Percentiles rank a stretch among this genome's conserved stretches.
Conservation (phyloP, 2,797 vertebrate species). For the Heliangelus exortis region DNA sequence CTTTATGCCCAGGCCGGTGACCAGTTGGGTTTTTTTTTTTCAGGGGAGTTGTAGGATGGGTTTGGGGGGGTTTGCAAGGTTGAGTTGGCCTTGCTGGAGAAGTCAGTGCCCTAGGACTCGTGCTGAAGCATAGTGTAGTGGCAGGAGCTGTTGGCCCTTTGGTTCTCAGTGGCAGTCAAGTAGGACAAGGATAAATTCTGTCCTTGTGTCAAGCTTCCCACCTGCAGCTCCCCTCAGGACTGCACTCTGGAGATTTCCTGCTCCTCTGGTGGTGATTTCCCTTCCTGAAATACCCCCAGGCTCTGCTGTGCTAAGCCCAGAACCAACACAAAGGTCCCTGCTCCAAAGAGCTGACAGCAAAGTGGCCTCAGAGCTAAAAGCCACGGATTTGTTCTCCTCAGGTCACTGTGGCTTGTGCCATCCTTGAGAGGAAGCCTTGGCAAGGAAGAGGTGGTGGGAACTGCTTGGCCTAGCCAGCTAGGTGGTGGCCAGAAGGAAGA, state of each 20-base stretch:
- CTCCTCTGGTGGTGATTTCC: background rate
- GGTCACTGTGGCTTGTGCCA: background rate
- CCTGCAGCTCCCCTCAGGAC: background rate
- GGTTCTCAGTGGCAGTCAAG: background rate
- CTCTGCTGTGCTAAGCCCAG: background rate
- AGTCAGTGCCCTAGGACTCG: background rate
- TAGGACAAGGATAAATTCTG: background rate
- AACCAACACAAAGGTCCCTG: background rate
- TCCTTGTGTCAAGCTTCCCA: background rate
- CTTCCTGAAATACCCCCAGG: background rate
- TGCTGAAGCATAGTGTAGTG: conserved; percentile 34
- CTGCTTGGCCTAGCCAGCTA: conserved; percentile 3
- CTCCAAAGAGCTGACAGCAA: conserved; percentile 8
- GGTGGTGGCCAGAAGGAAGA: background rate
- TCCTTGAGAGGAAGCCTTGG: background rate
- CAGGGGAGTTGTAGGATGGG: background rate
- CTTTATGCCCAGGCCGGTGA: conserved; percentile 39
- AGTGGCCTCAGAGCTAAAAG: background rate
- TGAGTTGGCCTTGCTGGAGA: background rate
- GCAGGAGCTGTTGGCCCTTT: background rate
- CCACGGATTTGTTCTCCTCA: background rate
- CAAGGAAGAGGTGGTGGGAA: conserved; percentile 13
- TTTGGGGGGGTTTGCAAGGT: background rate
- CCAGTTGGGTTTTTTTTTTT: background rate
- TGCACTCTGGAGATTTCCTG: background rate